These are phyloP conservation scores for Eretmocerus hayati DNA, from an alignment of 2,888 invertebrate genomes.

Conservation along the genomic window DNA sequence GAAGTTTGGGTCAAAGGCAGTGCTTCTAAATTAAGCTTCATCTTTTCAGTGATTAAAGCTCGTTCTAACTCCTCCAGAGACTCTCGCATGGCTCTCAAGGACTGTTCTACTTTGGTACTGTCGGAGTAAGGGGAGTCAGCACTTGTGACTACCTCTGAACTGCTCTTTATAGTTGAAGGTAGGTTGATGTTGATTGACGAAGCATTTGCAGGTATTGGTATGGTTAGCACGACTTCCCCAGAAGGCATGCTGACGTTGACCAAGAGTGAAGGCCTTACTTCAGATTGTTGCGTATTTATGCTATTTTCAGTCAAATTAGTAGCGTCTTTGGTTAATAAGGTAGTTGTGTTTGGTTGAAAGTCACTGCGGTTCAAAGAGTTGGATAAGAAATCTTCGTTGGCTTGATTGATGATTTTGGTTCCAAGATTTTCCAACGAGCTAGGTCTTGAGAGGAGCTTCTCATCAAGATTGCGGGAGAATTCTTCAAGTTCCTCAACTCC, in stretches of 20 bases:
- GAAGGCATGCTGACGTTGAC: conserved; percentile 78
- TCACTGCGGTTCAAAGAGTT: conserved; percentile 9
- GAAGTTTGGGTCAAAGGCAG: conserved; percentile 36
- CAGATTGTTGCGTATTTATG: neutral
- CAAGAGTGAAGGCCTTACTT: conserved; percentile 52
- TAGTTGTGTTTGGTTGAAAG: neutral
- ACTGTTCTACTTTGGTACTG: neutral
- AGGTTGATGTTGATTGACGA: conserved; percentile 20
- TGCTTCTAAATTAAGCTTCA: conserved; percentile 10
- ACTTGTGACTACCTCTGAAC: conserved; percentile 35
- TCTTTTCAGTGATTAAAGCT: conserved; percentile 9
- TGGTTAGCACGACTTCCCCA: conserved; percentile 72
- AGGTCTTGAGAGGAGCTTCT: conserved; percentile 26
- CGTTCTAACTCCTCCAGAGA: conserved; percentile 5
- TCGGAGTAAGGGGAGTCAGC: neutral
- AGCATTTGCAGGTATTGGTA: conserved; percentile 63
- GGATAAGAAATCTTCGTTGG: conserved; percentile 10
- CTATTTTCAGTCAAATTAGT: neutral
- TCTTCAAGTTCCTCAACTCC: conserved; percentile 36
- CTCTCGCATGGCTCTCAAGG: neutral
- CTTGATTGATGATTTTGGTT: conserved; percentile 11
- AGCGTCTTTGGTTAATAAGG: neutral
- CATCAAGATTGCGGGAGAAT: conserved; percentile 34
- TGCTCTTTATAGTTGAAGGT: conserved; percentile 52
- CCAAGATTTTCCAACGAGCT: conserved; percentile 2